Percentiles rank a stretch among this genome's conserved stretches.
Evolutionary conservation across 1,140 invertebrate species (phyloP).

Genomic region (Arion vulgaris): DNA sequence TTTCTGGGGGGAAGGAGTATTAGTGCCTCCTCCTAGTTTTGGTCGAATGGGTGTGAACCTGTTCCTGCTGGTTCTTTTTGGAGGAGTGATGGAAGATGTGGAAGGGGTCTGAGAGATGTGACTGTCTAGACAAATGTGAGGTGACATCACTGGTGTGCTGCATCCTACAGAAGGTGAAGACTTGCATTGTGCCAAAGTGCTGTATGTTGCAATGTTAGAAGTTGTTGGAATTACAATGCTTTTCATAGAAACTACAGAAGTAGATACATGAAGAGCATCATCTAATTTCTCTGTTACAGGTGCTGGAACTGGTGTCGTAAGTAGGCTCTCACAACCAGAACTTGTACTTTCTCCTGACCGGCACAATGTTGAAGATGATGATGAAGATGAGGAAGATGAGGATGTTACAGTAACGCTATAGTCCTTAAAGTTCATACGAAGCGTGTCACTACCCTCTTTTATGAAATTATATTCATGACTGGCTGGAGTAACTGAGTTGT

Average conservation of each 20-base stretch:
- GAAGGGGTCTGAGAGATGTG: neutral
- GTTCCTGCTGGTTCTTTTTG: constrained; percentile 45
- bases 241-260: neutral
- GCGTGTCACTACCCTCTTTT: neutral
- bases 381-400: neutral
- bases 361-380: neutral
- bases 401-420: neutral
- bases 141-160: neutral
- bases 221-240: neutral
- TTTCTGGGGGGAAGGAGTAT: constrained; percentile 45
- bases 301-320: neutral
- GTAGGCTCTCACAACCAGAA: neutral
- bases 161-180: neutral
- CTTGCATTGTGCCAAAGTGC: neutral
- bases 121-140: neutral
- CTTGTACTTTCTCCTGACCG: constrained; percentile 6
- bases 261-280: neutral
- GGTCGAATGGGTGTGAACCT: constrained; percentile 57
- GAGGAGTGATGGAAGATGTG: constrained; percentile 25
- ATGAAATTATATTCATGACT: neutral
- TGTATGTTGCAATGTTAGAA: neutral
- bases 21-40: constrained; percentile 44
- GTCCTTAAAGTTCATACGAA: neutral
- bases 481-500: neutral
- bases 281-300: neutral